Evolutionary conservation across 37 sponge, comb jelly and placozoan genomes (phyloP), one percentile per base, ranked within the genome.

Genomic region (Beroe ovata): DNA sequence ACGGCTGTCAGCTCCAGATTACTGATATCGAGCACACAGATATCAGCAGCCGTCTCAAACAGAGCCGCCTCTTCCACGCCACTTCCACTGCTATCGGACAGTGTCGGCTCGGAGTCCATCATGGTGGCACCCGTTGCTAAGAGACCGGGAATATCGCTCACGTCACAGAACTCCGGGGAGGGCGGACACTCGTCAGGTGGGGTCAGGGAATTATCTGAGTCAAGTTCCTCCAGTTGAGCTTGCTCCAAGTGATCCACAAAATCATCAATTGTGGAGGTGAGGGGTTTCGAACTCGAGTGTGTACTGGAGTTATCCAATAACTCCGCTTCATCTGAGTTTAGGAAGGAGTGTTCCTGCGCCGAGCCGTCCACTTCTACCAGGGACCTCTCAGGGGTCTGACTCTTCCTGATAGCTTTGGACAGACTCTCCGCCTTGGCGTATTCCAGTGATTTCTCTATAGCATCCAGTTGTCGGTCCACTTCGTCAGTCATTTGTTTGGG

Each of bases 31-130:
- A 77, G 54, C 1, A 77, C 38, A 39, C 84, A 77, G 16, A 42
- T 54, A 21, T 77, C 84, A 19, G 26, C 54, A 4, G 84, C 84
- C 39, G 84, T 77, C 54, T 77, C 84, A 77, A 77, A 77, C 54
- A 77, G 28, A 18, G 33, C 38, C 16, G 28, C 54, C 47, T 25
- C 84, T 23, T 77, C 84, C 26, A 42, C 11, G 8, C 54, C 38
- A 21, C 38, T 35, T 2, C 26, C 35, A 16, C 54, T 42, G 22
- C 33, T 35, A 2, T 22, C 16, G 8, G 38, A 77, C 0, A 36
- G 20, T 25, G 26, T 42, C 33, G 22, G 8, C 26, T 30, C n/a
- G 42, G 54, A 36, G n/a, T 77, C 84, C n/a, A 25, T 8, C 19
- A 19, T 11, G 20, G 38, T 4, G 71, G 71, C 71, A 34, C 71